Conservation (phyloP, 2,797 vertebrate species). For the Epinephelus awoara region DNA sequence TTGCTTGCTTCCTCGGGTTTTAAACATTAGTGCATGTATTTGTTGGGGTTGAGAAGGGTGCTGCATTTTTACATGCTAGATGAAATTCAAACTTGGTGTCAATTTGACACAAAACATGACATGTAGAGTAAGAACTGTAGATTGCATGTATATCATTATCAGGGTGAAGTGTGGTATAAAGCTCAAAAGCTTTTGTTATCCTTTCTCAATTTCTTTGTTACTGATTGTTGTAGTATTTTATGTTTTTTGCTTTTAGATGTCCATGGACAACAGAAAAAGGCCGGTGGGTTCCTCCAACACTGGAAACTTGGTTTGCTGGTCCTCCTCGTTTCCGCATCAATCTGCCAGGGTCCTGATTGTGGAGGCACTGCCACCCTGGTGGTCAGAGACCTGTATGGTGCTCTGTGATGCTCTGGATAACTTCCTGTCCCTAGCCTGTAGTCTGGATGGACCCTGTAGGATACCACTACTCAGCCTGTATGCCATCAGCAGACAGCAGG, state of each 20-base stretch:
- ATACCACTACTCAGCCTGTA: slow-evolving; percentile 93
- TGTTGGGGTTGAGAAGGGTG: background rate
- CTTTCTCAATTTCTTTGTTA: background rate
- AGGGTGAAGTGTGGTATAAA: background rate
- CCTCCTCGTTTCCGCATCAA: slow-evolving; percentile 79
- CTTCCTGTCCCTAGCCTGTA: slow-evolving; percentile 88
- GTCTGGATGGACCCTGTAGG: slow-evolving; percentile 88
- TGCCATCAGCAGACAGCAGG: slow-evolving; percentile 88
- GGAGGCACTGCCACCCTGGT: slow-evolving; percentile 88
- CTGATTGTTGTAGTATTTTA: background rate
- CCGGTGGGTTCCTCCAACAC: slow-evolving; percentile 41
- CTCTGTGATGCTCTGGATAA: slow-evolving; percentile 94
- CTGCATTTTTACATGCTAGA: background rate
- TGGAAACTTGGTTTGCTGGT: slow-evolving; percentile 65
- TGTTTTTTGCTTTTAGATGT: slow-evolving; percentile 43
- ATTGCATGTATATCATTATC: background rate
- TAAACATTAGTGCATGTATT: background rate
- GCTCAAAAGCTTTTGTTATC: background rate
- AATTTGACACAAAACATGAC: background rate
- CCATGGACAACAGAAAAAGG: slow-evolving; percentile 75
- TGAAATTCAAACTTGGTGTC: background rate
- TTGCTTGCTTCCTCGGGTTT: background rate
- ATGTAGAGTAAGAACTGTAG: background rate
- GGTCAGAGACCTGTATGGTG: slow-evolving; percentile 84
- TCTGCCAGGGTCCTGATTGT: slow-evolving; percentile 89